Evolutionary conservation across 2,113 vertebrate genomes (phyloP).

Genomic region (Phalacrocorax aristotelis): DNA sequence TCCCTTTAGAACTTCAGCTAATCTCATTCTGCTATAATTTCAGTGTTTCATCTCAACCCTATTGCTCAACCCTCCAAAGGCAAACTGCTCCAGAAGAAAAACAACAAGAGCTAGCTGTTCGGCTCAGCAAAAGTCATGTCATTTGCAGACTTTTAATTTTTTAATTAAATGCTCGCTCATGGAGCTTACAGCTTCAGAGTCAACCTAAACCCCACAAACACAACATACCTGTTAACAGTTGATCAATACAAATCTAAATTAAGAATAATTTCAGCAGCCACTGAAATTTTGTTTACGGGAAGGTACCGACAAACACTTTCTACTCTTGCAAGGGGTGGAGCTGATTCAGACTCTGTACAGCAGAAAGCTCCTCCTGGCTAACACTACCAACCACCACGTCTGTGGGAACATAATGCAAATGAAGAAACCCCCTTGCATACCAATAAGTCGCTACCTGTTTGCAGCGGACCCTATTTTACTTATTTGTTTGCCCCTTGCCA

Average conservation of each 20-base stretch:
- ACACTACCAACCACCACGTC: neutral
- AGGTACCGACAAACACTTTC: neutral
- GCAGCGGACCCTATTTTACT: neutral
- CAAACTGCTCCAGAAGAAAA: neutral
- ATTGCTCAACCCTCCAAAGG: neutral
- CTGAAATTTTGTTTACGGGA: neutral
- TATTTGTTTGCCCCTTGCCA: neutral
- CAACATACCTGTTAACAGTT: neutral
- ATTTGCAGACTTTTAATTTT: neutral
- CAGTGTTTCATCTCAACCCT: neutral
- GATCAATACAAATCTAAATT: neutral
- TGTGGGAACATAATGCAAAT: conserved; percentile 31
- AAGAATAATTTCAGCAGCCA: neutral
- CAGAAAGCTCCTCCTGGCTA: neutral
- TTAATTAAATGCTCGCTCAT: neutral
- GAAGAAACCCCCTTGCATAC: conserved; percentile 15
- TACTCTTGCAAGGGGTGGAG: neutral
- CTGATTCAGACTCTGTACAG: neutral
- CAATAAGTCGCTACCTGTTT: conserved; percentile 18
- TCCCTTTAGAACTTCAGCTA: neutral
- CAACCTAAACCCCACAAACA: neutral
- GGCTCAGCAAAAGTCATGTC: neutral
- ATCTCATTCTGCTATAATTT: neutral
- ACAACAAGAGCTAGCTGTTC: neutral
- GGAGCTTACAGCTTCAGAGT: neutral